Percentiles rank a stretch among this genome's conserved stretches.
phyloP scores from a whole-genome alignment of 2,113 vertebrate genomes.

The Mobula birostris region DNA sequence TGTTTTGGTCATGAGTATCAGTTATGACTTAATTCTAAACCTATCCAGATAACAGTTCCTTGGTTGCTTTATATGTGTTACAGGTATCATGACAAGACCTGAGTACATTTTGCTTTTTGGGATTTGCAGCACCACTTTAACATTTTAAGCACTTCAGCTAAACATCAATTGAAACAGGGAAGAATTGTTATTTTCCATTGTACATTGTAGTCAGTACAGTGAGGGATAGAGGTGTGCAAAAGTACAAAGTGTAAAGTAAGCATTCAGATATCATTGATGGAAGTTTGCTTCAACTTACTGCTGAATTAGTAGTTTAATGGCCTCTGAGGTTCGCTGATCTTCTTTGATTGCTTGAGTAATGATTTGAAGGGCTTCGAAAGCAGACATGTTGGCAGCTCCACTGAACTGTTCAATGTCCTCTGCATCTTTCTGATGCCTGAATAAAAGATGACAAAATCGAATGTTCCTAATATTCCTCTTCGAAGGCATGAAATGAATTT shows the following conservation, averaged over 20 bases:
- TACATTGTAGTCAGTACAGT: neutral
- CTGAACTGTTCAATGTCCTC: conserved; percentile 49
- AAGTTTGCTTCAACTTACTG: conserved; percentile 54
- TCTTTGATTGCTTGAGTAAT: conserved; percentile 42
- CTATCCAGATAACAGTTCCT: neutral
- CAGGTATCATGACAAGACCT: neutral
- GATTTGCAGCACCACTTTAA: neutral
- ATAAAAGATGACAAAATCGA: conserved; percentile 14
- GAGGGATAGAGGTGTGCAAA: neutral
- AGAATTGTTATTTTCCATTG: neutral
- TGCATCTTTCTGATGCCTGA: conserved; percentile 64
- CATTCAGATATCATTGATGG: neutral
- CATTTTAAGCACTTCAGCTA: neutral
- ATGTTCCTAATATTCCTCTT: neutral
- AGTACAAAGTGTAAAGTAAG: neutral
- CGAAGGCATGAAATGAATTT: neutral
- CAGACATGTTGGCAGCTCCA: conserved; percentile 47
- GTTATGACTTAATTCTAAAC: neutral
- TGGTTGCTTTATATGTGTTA: neutral
- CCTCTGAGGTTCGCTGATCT: conserved; percentile 46
- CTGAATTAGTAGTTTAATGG: conserved; percentile 54
- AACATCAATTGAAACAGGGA: neutral
- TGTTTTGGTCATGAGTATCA: neutral
- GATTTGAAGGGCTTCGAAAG: conserved; percentile 54
- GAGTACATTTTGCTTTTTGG: neutral